phyloP scores from a whole-genome alignment of 2,113 vertebrate genomes.

The Lucifuga dentata region DNA sequence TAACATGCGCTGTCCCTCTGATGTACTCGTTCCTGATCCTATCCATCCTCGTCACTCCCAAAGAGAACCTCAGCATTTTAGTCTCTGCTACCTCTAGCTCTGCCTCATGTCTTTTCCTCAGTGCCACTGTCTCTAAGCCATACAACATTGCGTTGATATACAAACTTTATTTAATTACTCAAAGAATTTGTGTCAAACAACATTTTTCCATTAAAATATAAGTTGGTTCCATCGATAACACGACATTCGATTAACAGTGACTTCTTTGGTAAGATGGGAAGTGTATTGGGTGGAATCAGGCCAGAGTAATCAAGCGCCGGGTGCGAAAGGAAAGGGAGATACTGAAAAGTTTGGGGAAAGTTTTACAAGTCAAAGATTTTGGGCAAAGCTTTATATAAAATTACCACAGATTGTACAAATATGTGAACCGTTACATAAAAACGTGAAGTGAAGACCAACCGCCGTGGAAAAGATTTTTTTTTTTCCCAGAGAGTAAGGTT shows the following conservation, averaged over 20 bases:
- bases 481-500: constrained; percentile 71
- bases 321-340: constrained; percentile 10
- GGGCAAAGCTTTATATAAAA: not conserved
- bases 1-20: no score
- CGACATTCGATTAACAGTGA: constrained; percentile 47
- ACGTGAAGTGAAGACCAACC: constrained; percentile 17
- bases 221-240: constrained; percentile 35
- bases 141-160: no score
- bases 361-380: not conserved
- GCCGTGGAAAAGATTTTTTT: constrained; percentile 27
- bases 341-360: constrained; percentile 51
- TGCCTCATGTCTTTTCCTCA: no score
- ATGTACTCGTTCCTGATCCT: no score
- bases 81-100: no score
- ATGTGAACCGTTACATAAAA: constrained; percentile 42
- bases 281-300: constrained; percentile 70
- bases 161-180: no score
- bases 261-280: not conserved
- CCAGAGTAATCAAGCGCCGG: constrained; percentile 64
- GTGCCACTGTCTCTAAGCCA: no score
- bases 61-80: no score
- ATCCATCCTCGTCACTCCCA: no score
- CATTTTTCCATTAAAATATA: no score
- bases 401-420: not conserved
- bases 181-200: no score